Evolutionary conservation across 2,797 vertebrate genomes (phyloP).

Genomic region (Odontamblyopus lacepedii): DNA sequence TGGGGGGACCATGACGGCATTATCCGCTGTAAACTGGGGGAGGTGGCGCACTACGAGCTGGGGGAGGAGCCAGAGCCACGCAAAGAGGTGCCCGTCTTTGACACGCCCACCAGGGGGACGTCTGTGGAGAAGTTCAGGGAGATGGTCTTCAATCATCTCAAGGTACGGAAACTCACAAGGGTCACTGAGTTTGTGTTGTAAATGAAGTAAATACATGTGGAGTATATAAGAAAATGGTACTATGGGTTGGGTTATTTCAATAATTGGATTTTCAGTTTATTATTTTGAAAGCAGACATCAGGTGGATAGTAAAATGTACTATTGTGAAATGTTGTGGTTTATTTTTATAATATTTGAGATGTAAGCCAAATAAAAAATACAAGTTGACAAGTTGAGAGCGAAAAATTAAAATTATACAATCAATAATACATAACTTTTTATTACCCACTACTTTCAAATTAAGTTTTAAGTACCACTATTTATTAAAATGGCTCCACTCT

Average conservation of each 20-base stretch:
- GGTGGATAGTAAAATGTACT: background rate
- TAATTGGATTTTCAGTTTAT: background rate
- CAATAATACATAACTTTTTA: no score
- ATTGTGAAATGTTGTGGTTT: background rate
- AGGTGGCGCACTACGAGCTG: slow-evolving; percentile 85
- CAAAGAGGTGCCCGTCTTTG: slow-evolving; percentile 87
- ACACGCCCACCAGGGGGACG: slow-evolving; percentile 95
- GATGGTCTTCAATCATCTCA: slow-evolving; percentile 95
- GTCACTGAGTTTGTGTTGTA: background rate
- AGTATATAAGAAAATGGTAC: background rate
- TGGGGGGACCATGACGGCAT: slow-evolving; percentile 94
- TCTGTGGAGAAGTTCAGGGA: slow-evolving; percentile 98
- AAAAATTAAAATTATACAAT: no score
- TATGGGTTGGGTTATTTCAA: no score
- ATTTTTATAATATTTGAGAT: no score
- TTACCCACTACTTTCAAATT: no score
- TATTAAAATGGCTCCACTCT: no score
- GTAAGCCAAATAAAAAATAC: no score
- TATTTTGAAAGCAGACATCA: background rate
- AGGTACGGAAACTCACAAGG: slow-evolving; percentile 76
- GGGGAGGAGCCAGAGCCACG: slow-evolving; percentile 90
- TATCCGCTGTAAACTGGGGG: slow-evolving; percentile 92
- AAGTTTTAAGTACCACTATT: no score
- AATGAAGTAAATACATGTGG: background rate
- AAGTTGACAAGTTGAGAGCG: no score